Evolutionary conservation across 2,797 vertebrate species (phyloP), one percentile per base, ranked within the genome.

Genomic region (Sandelia bainsii): DNA sequence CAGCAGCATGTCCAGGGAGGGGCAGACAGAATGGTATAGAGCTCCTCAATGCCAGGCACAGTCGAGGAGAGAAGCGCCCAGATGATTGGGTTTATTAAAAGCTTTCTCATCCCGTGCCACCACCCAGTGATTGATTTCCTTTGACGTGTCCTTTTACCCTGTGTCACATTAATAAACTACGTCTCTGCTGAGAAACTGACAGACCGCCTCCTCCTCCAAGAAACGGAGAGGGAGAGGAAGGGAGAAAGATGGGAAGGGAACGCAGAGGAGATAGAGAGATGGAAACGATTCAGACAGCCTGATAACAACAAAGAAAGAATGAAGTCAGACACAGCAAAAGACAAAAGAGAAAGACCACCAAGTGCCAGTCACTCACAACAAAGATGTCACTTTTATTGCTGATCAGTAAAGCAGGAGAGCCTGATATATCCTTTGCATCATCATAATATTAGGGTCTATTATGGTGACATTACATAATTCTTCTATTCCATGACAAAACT

Each of bases 101-200:
- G 85, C 63, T 66, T 72, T 75, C 80, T 73, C 68, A 82, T 91
- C 87, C 81, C 34, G 42, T 83, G 82, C 82, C 80, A 73, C 70
- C 39, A 65, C 62, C 7, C 2, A 3, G 67, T 85, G 91, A 93
- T 87, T 86, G 91, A 94, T 93, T 85, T 89, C 78, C 73, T 84
- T 69, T 91, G 92, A 93, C 89, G 78, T 85, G 87, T 93, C 89
- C 93, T 93, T 93, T 93, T 92, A 90, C 82, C 90, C 90, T 58
- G 77, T 92, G 92, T 92, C 93, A 93, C 89, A 92, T 90, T 87
- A 92, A 93, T 94, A 90, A 91, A 82, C 69, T 73, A 75, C 66
- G 57, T 88, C 77, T 86, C 81, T 80, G 59, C 82, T 87, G 84
- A 89, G 81, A 81, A 80, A 85, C 79, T 92, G 90, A 91, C 88